Percentiles rank a stretch among this genome's conserved stretches.
Conservation (phyloP, 2,113 vertebrate genomes). For the Podocnemis expansa region DNA sequence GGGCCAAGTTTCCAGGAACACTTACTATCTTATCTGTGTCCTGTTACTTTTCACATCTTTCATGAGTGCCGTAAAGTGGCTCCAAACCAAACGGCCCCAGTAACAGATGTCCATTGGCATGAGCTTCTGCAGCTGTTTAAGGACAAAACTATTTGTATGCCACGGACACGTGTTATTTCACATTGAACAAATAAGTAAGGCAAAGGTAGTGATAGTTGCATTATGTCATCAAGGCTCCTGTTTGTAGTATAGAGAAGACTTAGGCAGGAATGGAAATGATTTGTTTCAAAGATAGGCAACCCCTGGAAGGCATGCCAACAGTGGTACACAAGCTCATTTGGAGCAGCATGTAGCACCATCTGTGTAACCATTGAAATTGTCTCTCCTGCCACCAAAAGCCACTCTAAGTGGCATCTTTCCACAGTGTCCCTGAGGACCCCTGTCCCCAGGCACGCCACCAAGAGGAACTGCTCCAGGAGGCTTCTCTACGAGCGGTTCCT, state of each 20-base stretch:
- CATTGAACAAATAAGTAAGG: background rate
- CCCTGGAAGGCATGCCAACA: no score
- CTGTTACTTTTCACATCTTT: background rate
- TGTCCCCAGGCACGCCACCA: no score
- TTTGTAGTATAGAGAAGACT: background rate
- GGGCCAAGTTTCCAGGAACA: background rate
- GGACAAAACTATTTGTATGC: background rate
- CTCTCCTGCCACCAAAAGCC: no score
- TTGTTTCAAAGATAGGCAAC: background rate
- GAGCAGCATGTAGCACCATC: no score
- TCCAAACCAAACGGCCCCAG: fast-evolving
- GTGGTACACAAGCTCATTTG: no score
- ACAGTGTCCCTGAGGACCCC: no score
- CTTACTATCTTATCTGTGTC: background rate
- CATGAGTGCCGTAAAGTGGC: background rate
- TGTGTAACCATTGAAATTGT: no score
- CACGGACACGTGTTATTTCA: background rate
- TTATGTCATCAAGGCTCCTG: background rate
- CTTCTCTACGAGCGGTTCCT: no score
- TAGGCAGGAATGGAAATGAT: background rate
- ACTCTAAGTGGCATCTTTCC: no score
- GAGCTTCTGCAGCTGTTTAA: background rate
- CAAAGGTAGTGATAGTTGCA: background rate
- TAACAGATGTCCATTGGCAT: background rate
- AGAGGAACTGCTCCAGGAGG: no score